Percentiles rank a stretch among this genome's conserved stretches.
Conservation (phyloP, 2,888 invertebrate genomes). For the Cataglyphis albicans region DNA sequence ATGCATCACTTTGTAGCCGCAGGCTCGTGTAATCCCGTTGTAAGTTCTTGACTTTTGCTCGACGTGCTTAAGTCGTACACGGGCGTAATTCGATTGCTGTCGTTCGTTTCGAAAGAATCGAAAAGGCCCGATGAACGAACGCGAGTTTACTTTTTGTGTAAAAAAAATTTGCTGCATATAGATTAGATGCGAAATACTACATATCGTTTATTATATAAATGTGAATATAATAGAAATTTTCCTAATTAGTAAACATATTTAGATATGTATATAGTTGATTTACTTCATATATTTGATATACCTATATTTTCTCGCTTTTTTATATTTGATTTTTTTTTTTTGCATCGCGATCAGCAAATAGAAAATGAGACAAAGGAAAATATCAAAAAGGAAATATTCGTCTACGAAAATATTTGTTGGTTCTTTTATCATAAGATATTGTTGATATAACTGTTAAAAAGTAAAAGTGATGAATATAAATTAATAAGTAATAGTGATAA, state of each 20-base stretch:
- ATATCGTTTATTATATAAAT: neutral
- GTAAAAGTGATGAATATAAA: too few species aligned
- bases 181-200: neutral
- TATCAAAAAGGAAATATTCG: neutral
- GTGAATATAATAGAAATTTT: neutral
- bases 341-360: neutral
- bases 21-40: constrained; percentile 78
- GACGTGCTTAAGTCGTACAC: constrained; percentile 51
- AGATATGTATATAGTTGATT: neutral
- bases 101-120: neutral
- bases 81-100: constrained; percentile 29
- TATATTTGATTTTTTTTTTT: too few species aligned
- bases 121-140: neutral
- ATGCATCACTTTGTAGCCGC: constrained; percentile 76
- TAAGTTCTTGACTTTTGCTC: constrained; percentile 53
- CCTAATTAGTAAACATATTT: neutral
- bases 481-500: too few species aligned
- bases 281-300: neutral
- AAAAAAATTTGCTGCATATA: neutral
- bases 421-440: neutral
- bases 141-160: neutral
- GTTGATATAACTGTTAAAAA: neutral
- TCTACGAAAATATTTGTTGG: neutral
- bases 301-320: too few species aligned
- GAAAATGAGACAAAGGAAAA: neutral